Evolutionary conservation across 2,113 vertebrate genomes (phyloP).

Genomic region (Serinus canaria): DNA sequence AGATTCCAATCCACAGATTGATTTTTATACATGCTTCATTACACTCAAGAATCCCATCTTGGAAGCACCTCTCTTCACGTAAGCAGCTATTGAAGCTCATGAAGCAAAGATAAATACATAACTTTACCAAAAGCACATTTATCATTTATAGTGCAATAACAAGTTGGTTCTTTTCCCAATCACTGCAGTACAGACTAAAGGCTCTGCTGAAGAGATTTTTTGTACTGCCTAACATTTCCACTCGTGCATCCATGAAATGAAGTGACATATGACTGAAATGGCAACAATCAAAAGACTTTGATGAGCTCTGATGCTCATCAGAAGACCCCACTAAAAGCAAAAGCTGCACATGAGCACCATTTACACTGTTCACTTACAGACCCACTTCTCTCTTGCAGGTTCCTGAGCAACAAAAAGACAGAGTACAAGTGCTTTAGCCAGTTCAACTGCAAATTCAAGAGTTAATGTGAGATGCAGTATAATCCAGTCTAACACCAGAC

Average conservation of each 20-base stretch:
- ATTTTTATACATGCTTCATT: not conserved
- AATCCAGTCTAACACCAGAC: not conserved
- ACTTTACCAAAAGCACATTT: not conserved
- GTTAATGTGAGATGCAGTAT: not conserved
- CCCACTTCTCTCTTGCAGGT: not conserved
- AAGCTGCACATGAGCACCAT: not conserved
- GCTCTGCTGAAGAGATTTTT: not conserved
- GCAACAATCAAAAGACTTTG: not conserved
- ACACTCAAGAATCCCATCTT: not conserved
- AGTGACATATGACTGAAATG: not conserved
- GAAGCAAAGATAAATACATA: not conserved
- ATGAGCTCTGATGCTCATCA: not conserved
- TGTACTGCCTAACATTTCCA: not conserved
- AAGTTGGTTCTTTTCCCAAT: not conserved
- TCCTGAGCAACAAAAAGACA: not conserved
- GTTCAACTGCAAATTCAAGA: not conserved
- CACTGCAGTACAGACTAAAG: not conserved
- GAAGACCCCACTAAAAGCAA: not conserved
- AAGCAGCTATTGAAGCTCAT: not conserved
- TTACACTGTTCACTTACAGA: not conserved
- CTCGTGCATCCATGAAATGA: not conserved
- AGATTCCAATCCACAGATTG: not conserved
- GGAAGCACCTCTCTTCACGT: not conserved
- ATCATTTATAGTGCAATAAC: not conserved
- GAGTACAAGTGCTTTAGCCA: not conserved